These are phyloP conservation scores for Scolopax rusticola DNA, from an alignment of 2,797 vertebrate genomes.

Conservation along the genomic window DNA sequence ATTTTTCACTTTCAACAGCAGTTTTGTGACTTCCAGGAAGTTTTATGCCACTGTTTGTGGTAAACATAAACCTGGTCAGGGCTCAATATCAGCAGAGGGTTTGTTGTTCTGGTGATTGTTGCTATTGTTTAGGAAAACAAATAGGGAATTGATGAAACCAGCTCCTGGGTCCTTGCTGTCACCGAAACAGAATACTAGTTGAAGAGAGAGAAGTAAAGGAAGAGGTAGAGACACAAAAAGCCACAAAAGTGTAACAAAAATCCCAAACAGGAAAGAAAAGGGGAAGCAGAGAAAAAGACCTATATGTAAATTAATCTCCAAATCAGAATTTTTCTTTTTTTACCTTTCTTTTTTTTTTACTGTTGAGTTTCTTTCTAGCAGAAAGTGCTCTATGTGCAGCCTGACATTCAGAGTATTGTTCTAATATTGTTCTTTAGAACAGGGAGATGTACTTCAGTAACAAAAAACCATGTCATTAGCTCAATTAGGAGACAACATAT, in stretches of 20 bases:
- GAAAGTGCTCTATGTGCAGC: not conserved
- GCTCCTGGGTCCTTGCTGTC: not conserved
- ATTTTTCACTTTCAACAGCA: not conserved
- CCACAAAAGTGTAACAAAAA: not conserved
- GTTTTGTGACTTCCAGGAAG: not conserved
- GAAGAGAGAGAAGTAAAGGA: not conserved
- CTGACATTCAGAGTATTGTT: not conserved
- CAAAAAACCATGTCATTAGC: not conserved
- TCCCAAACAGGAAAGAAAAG: not conserved
- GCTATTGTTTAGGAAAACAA: conserved; percentile 16
- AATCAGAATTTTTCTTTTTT: not conserved
- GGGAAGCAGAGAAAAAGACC: not conserved
- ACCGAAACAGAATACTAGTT: not conserved
- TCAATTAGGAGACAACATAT: not conserved
- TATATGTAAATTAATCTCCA: not conserved
- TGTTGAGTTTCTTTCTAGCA: not conserved
- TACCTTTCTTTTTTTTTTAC: not conserved
- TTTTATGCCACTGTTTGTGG: not conserved
- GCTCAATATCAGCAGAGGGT: not conserved
- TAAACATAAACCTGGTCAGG: not conserved
- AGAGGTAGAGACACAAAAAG: not conserved
- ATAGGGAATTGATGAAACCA: not conserved
- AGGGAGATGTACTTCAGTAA: not conserved
- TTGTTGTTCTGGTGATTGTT: not conserved
- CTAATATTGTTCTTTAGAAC: not conserved